These are phyloP conservation scores for Maccullochella peelii DNA, from an alignment of 2,113 vertebrate genomes.

Conservation along the genomic window DNA sequence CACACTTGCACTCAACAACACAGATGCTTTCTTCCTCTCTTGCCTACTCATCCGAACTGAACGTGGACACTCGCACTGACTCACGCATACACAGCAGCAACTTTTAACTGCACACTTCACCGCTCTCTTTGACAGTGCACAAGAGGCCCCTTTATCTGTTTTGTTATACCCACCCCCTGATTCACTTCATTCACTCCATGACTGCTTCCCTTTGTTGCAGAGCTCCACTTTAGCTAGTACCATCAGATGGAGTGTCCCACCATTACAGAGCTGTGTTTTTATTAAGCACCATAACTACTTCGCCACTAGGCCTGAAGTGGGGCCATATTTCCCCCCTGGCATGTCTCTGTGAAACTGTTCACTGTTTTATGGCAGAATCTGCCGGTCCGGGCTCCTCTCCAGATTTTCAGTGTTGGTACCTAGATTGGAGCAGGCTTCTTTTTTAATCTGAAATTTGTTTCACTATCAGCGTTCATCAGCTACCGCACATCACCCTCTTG, in stretches of 20 bases:
- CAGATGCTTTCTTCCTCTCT: slow-evolving; percentile 53
- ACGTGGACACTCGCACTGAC: slow-evolving; percentile 29
- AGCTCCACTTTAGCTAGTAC: slow-evolving; percentile 69
- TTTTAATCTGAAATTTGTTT: slow-evolving; percentile 9
- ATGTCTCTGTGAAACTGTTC: slow-evolving; percentile 63
- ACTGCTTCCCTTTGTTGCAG: slow-evolving; percentile 68
- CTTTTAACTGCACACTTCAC: slow-evolving; percentile 65
- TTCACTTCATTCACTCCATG: slow-evolving; percentile 71
- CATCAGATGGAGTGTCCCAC: slow-evolving; percentile 75
- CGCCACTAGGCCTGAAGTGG: slow-evolving; percentile 73
- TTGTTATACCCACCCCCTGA: slow-evolving; percentile 64
- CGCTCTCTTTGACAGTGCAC: slow-evolving; percentile 64
- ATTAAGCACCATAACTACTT: slow-evolving; percentile 76
- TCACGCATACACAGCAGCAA: slow-evolving; percentile 39
- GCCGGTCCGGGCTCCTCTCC: slow-evolving; percentile 41
- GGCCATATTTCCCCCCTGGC: slow-evolving; percentile 66
- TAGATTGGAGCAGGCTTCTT: slow-evolving; percentile 32
- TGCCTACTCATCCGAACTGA: slow-evolving; percentile 38
- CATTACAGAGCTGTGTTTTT: slow-evolving; percentile 75
- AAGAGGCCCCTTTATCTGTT: slow-evolving; percentile 73
- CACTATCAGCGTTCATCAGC: slow-evolving; percentile 23
- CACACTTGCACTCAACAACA: slow-evolving; percentile 23
- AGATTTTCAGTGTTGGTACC: slow-evolving; percentile 58
- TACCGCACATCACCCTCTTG: slow-evolving; percentile 30
- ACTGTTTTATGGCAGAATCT: slow-evolving; percentile 71